A percentile compares a stretch with the other conserved stretches of the same genome.
Conservation (phyloP, 1,140 invertebrate genomes). For the Alviniconcha marisindica region DNA sequence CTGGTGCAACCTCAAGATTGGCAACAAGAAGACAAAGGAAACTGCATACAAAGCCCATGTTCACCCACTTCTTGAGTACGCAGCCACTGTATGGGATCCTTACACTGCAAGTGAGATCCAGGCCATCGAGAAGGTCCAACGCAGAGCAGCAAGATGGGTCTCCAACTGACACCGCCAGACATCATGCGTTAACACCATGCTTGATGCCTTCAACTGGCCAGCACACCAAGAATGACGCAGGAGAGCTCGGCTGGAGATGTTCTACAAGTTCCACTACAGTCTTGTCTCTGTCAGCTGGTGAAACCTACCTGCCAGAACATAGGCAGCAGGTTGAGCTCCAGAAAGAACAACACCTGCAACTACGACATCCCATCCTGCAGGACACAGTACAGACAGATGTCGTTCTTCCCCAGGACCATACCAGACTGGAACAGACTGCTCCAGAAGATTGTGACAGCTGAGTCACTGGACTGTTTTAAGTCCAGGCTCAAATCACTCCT, state of each 20-base stretch:
- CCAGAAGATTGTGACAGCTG: too few species aligned
- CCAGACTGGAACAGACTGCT: too few species aligned
- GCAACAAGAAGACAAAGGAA: too few species aligned
- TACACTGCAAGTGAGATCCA: slow-evolving; percentile 30
- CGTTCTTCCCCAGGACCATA: too few species aligned
- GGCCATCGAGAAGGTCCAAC: slow-evolving; percentile 50
- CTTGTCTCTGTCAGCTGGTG: background rate
- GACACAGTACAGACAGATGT: background rate
- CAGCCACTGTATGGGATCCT: too few species aligned
- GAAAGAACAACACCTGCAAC: background rate
- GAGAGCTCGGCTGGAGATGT: background rate
- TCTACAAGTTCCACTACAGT: background rate
- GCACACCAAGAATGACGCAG: background rate
- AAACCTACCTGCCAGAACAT: background rate
- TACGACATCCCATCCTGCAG: background rate
- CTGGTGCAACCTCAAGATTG: too few species aligned
- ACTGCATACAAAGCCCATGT: too few species aligned
- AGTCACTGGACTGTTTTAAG: too few species aligned
- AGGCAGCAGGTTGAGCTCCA: background rate
- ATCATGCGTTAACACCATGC: slow-evolving; percentile 39
- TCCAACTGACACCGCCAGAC: slow-evolving; percentile 32
- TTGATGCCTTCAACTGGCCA: slow-evolving; percentile 25
- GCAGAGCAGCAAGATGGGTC: slow-evolving; percentile 48
- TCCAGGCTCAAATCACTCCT: too few species aligned
- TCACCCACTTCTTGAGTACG: too few species aligned